Evolutionary conservation across 2,113 vertebrate genomes (phyloP).

Genomic region (Pimephales promelas): DNA sequence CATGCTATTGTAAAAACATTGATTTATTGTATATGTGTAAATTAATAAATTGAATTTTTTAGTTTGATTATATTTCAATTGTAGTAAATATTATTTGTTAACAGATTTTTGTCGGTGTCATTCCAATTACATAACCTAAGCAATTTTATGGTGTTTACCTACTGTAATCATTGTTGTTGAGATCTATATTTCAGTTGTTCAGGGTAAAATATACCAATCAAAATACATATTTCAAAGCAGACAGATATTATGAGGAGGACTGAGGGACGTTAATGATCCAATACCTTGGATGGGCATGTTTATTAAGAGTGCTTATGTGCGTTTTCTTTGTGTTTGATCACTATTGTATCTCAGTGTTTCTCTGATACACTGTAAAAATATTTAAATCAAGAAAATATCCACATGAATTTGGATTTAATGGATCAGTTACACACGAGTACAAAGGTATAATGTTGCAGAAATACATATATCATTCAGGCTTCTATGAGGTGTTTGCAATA

Average conservation of each 20-base stretch:
- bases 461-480: not conserved
- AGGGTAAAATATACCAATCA: not conserved
- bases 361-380: not conserved
- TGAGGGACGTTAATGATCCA: not conserved
- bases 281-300: not conserved
- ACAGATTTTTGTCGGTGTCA: not conserved
- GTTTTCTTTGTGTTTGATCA: not conserved
- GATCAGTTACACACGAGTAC: not conserved
- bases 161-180: not conserved
- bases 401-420: not conserved
- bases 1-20: constrained; percentile 9
- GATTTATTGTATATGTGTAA: constrained; percentile 45
- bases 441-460: not conserved
- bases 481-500: not conserved
- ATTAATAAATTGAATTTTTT: constrained; percentile 32
- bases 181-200: constrained; percentile 18
- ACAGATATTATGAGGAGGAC: not conserved
- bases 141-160: not conserved
- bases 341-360: not conserved
- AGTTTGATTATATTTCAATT: constrained; percentile 26
- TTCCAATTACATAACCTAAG: not conserved
- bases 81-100: not conserved
- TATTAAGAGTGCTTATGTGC: not conserved
- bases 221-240: not conserved
- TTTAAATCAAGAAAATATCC: not conserved